Evolutionary conservation across 2,888 invertebrate species (phyloP), one percentile per base, ranked within the genome.

Genomic region (Callyntrura guangdongensis): DNA sequence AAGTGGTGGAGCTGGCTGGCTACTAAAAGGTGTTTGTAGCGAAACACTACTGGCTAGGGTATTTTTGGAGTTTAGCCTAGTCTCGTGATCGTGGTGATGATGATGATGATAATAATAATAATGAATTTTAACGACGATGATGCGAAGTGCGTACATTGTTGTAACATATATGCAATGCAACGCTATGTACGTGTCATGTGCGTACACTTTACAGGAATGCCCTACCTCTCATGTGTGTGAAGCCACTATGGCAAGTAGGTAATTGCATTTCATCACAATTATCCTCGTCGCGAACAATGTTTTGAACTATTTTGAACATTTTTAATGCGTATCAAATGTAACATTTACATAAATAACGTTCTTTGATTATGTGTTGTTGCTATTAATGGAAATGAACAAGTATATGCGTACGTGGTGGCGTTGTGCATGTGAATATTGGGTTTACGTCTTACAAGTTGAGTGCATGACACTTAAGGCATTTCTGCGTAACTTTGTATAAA

Each of bases 141-240:
- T 67, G 67, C 25, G 47, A 47, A n/a, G 74, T 74, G 74, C 74
- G 74, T 74, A 74, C 17, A 74, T 74, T 74, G 74, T 74, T 74
- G 47, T 74, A 9, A 36, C 36, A 36, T 6, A 14, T 14, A 20
- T 12, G 1, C 22, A 6, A 25, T 27, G 67, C 67, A 67, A 67
- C 20, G 61, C 0, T 61, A 25, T 64, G 25, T 59, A 59, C 59
- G 14, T 22, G 22, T 61, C 8, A 59, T 6, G n/a, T n/a, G 36
- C 36, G 36, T 36, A 36, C 36, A 36, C 36, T 36, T 36, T 36
- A 36, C 36, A 59, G 61, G 9, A 9, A 61, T 61, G 22, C 20
- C 61, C 53, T 14, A n/a, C 53, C 53, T n/a, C 11, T 67, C 36
- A 27, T 64, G 67, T n/a, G 67, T 36, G 36, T 36, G 36, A 36